phyloP scores from a whole-genome alignment of 2,113 vertebrate species.

The Piprites chloris region DNA sequence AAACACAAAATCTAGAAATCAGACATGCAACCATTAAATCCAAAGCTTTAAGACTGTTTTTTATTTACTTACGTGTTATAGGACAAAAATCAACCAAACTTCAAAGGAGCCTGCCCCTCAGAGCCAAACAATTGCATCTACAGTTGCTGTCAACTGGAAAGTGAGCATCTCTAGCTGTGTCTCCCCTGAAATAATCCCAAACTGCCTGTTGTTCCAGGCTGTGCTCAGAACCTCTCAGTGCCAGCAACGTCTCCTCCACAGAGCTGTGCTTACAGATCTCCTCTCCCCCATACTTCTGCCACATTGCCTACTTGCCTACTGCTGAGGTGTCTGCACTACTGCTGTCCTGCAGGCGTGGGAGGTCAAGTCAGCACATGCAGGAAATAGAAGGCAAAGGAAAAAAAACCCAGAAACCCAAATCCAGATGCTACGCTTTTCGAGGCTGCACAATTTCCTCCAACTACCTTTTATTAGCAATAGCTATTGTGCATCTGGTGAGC shows the following conservation, averaged over 20 bases:
- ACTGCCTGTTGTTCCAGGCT: constrained; percentile 59
- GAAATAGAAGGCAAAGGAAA: neutral
- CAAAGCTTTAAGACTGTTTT: neutral
- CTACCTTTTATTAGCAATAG: constrained; percentile 13
- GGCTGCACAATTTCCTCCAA: constrained; percentile 9
- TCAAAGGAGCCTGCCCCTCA: constrained; percentile 45
- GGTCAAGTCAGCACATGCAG: neutral
- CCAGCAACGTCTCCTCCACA: constrained; percentile 49
- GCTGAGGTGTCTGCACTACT: neutral
- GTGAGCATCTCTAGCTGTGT: neutral
- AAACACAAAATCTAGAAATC: neutral
- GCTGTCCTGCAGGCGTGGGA: neutral
- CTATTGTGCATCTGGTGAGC: neutral
- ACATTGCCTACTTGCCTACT: neutral
- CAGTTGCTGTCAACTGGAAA: constrained; percentile 20
- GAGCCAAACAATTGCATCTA: neutral
- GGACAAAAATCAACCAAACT: constrained; percentile 34
- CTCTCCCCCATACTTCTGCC: constrained; percentile 36
- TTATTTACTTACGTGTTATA: constrained; percentile 66
- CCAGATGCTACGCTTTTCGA: neutral
- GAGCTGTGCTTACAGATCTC: neutral
- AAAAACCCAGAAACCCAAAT: neutral
- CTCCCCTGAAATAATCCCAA: constrained; percentile 44
- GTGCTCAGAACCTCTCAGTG: constrained; percentile 45
- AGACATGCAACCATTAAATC: neutral